A percentile compares a stretch with the other conserved stretches of the same genome.
Evolutionary conservation across 2,888 invertebrate species (phyloP).

Genomic region (Beris morrisii): DNA sequence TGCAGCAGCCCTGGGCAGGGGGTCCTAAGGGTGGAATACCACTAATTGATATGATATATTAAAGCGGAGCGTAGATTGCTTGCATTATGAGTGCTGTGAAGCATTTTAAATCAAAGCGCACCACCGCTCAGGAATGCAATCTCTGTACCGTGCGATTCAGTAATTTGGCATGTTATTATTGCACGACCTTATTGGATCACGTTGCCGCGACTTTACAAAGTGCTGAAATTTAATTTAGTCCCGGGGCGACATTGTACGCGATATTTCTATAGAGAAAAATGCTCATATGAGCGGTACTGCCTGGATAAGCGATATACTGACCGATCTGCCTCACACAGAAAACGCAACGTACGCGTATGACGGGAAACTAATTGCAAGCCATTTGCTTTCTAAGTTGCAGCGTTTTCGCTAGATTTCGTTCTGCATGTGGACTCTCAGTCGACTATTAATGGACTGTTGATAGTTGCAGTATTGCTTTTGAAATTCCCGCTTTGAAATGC

Average conservation of each 20-base stretch:
- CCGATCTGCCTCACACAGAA: neutral
- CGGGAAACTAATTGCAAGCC: constrained; percentile 20
- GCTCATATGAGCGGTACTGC: too few species aligned
- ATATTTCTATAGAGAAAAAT: neutral
- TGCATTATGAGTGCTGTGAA: too few species aligned
- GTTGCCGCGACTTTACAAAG: constrained; percentile 40
- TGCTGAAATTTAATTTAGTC: constrained; percentile 43
- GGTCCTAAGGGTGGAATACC: neutral
- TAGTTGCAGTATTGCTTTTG: too few species aligned
- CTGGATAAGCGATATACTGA: neutral
- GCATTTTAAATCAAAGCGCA: constrained; percentile 15
- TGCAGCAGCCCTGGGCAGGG: neutral
- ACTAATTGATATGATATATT: constrained; percentile 12
- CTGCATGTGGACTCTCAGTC: too few species aligned
- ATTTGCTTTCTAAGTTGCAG: neutral
- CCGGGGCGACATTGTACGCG: constrained; percentile 9
- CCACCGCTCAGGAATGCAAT: constrained; percentile 7
- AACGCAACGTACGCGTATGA: neutral
- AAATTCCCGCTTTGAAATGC: too few species aligned
- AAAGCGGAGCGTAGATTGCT: neutral
- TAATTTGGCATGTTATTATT: constrained; percentile 21
- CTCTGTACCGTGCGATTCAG: neutral
- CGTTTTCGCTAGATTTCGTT: too few species aligned
- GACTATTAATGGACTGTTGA: too few species aligned
- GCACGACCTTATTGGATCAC: neutral